A percentile compares a stretch with the other conserved stretches of the same genome.
These are phyloP conservation scores for Chironomus tentans DNA, from an alignment of 2,888 invertebrate species.

Conservation along the genomic window DNA sequence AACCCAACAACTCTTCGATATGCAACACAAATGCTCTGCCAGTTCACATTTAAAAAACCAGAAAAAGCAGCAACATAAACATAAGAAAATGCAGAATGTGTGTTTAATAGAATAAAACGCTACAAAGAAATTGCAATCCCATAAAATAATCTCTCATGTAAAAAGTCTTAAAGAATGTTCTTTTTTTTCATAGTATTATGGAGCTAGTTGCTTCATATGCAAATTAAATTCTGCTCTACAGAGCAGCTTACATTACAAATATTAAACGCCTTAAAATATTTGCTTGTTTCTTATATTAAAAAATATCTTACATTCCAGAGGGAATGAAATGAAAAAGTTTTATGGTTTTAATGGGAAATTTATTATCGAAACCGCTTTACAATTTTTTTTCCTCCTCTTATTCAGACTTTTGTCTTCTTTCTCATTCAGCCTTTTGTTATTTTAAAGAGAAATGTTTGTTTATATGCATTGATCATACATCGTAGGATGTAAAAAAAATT, in stretches of 20 bases:
- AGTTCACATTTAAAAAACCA: too few species aligned
- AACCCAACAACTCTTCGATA: too few species aligned
- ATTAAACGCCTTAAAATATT: background rate
- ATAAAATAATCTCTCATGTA: too few species aligned
- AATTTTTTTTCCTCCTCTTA: background rate
- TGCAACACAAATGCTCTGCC: too few species aligned
- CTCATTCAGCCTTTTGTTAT: too few species aligned
- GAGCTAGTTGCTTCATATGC: background rate
- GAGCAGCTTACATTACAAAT: background rate
- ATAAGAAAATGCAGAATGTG: too few species aligned
- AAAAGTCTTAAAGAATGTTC: too few species aligned
- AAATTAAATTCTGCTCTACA: background rate
- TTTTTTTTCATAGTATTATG: too few species aligned
- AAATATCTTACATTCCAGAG: background rate
- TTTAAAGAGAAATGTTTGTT: background rate
- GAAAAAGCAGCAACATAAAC: too few species aligned
- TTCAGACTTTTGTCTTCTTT: background rate
- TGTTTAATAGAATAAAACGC: too few species aligned
- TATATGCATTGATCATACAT: background rate
- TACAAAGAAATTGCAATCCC: too few species aligned
- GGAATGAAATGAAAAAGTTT: constrained; percentile 1
- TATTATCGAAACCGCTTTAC: background rate
- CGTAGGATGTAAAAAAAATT: background rate
- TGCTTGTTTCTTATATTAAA: background rate
- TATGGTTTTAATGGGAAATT: background rate